Evolutionary conservation across 2,113 vertebrate genomes (phyloP).

Genomic region (Opisthocomus hoazin): DNA sequence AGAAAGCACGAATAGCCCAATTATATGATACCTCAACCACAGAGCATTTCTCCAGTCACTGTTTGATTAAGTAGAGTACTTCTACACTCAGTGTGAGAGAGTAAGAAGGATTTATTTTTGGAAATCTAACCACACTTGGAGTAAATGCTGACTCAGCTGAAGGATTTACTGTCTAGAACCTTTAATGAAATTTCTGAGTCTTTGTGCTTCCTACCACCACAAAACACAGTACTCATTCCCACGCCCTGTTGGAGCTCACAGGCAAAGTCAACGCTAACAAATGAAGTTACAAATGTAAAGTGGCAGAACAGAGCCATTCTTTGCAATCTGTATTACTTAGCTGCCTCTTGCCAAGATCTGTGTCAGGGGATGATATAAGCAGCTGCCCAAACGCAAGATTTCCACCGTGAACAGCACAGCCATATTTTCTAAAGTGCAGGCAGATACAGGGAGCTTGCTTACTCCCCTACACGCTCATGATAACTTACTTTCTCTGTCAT

Average conservation of each 20-base stretch:
- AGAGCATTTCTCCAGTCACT: not conserved
- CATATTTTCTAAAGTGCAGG: not conserved
- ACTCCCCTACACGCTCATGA: not conserved
- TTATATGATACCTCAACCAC: not conserved
- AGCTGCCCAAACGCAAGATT: not conserved
- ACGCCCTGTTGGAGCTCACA: not conserved
- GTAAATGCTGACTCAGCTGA: not conserved
- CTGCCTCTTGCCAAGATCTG: not conserved
- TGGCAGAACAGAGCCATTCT: not conserved
- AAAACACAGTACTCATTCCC: not conserved
- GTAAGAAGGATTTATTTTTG: not conserved
- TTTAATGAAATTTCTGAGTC: not conserved
- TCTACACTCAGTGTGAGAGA: fast-evolving
- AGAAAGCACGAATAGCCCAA: not conserved
- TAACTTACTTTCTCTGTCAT: not conserved
- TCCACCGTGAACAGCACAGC: not conserved
- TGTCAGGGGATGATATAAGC: not conserved
- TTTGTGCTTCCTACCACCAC: not conserved
- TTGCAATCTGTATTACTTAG: not conserved
- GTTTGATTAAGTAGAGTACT: not conserved
- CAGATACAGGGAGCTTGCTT: not conserved
- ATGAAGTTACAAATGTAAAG: not conserved
- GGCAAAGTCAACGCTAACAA: not conserved
- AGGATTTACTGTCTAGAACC: not conserved
- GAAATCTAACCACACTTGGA: not conserved